These are phyloP conservation scores for Stylophora pistillata DNA, from an alignment of 64 coral and sea anemone genomes.

Conservation along the genomic window DNA sequence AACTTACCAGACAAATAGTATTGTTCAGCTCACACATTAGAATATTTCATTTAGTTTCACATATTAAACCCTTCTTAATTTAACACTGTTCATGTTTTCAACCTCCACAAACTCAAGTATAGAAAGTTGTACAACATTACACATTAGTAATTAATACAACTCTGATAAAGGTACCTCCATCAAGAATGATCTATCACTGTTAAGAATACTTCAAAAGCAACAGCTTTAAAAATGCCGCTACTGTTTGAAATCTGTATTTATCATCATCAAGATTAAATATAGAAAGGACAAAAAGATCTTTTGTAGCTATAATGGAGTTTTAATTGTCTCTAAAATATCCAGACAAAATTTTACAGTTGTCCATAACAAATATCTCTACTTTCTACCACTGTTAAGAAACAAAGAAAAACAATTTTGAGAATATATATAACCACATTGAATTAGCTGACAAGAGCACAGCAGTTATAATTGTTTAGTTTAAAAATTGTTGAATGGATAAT, in stretches of 20 bases:
- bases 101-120: no score
- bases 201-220: background rate
- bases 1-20: no score
- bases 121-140: no score
- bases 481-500: no score
- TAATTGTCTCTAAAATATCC: background rate
- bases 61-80: no score
- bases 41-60: no score
- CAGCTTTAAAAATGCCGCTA: background rate
- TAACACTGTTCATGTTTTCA: no score
- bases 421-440: no score
- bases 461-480: no score
- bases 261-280: constrained; percentile 6
- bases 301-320: background rate
- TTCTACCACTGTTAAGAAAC: background rate
- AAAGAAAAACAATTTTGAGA: background rate
- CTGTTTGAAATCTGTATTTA: background rate
- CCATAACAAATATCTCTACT: background rate
- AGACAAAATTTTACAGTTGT: background rate
- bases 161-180: background rate
- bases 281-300: background rate
- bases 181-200: background rate
- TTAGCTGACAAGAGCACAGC: no score
- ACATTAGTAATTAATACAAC: background rate
- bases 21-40: no score